Conservation (phyloP, 2,797 vertebrate species). For the Pseudopleuronectes americanus region DNA sequence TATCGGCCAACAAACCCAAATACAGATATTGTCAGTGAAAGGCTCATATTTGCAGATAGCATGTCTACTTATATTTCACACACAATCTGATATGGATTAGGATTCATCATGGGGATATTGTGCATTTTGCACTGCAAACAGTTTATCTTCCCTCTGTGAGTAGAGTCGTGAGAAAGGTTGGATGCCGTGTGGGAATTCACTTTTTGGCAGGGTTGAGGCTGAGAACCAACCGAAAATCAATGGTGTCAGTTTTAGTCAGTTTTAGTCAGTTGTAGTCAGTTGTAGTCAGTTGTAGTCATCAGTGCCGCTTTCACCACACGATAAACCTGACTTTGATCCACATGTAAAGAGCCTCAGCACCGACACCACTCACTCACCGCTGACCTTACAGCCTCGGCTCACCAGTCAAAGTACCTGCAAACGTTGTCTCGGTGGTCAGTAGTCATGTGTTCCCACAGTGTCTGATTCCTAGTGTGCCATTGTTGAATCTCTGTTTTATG, state of each 20-base stretch:
- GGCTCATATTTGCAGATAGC: too few relatives aligned
- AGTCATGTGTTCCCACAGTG: slow-evolving; percentile 13
- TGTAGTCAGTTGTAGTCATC: slow-evolving; percentile 65
- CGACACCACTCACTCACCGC: slow-evolving; percentile 27
- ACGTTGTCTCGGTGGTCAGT: slow-evolving; percentile 27
- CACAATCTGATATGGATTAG: slow-evolving; percentile 13
- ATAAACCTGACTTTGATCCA: slow-evolving; percentile 69
- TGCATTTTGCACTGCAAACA: slow-evolving; percentile 1
- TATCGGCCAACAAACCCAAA: too few relatives aligned
- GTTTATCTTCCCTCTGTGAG: slow-evolving; percentile 27
- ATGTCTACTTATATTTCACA: background rate
- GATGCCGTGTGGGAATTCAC: slow-evolving; percentile 58
- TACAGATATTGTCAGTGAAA: too few relatives aligned
- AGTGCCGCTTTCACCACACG: slow-evolving; percentile 51
- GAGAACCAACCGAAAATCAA: slow-evolving; percentile 74
- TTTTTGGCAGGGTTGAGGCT: slow-evolving; percentile 56
- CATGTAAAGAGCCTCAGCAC: slow-evolving; percentile 53
- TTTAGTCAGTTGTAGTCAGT: slow-evolving; percentile 59
- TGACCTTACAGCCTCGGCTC: slow-evolving; percentile 40
- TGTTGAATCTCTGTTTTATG: slow-evolving; percentile 11
- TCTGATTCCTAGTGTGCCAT: background rate
- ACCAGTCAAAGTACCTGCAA: slow-evolving; percentile 10
- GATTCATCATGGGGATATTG: slow-evolving; percentile 1
- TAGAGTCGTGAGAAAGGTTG: slow-evolving; percentile 37
- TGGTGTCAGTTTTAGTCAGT: slow-evolving; percentile 56